Evolutionary conservation across 1,140 invertebrate genomes (phyloP), one percentile per base, ranked within the genome.

Genomic region (Drosophila biarmipes): DNA sequence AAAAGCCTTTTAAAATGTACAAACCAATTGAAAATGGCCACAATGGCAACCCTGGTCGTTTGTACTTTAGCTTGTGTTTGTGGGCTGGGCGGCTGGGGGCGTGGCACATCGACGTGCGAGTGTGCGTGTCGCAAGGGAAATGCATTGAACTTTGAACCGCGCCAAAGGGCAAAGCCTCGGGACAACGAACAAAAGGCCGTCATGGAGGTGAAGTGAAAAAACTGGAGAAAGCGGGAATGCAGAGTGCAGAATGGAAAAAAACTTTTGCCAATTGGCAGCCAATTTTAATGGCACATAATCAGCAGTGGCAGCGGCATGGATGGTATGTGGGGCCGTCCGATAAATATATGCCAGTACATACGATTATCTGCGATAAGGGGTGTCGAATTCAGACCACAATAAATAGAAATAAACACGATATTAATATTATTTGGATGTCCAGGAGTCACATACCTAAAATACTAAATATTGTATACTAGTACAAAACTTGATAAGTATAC

Each of bases 221-320:
- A n/a, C n/a, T 29, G 40, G 68, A 49, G 43, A 43, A 53, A 31
- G 46, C 19, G 31, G 42, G 42, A 73, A 45, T 73, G 49, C 35
- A 55, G 64, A 54, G 12, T 7, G 19, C 12, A 10, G 21, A 35
- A 19, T 21, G 24, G 24, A 35, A 64, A 24, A 73, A 73, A 76
- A 59, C 53, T 76, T 69, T 51, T 77, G 63, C 73, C 73, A 77
- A 77, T 77, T 77, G 73, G 73, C 73, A 77, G 73, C 73, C 73
- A 76, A 68, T 77, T 77, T 77, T 77, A 77, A 77, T 77, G 73
- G 73, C 72, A 74, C 72, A 74, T 74, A 74, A 74, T 74, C 69
- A 74, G 45, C 38, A 73, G 46, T 51, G 19, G 46, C 46, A 49
- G 46, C 46, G n/a, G n/a, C 29, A 37, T 31, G 21, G 34, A 34